Evolutionary conservation across 2,113 vertebrate species (phyloP).

Genomic region (Siniperca chuatsi): DNA sequence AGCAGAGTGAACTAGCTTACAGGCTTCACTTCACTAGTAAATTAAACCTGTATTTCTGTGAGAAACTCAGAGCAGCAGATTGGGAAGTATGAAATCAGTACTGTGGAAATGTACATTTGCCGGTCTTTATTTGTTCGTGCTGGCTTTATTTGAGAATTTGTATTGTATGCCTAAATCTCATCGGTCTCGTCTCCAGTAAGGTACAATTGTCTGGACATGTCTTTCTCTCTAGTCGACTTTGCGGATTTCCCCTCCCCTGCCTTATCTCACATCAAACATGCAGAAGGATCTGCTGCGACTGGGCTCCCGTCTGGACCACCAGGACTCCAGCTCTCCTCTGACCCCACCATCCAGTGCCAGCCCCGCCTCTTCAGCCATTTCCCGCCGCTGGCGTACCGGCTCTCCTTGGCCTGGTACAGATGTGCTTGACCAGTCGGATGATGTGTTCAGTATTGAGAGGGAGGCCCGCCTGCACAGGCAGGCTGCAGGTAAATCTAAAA

Average conservation of each 20-base stretch:
- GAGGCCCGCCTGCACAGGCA: slow-evolving; percentile 97
- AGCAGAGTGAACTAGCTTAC: background rate
- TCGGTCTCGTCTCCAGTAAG: background rate
- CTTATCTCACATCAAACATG: slow-evolving; percentile 90
- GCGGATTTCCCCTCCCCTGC: slow-evolving; percentile 95
- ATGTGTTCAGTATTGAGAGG: slow-evolving; percentile 96
- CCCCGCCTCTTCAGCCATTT: slow-evolving; percentile 82
- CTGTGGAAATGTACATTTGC: background rate
- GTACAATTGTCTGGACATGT: background rate
- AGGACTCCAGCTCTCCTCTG: slow-evolving; percentile 86
- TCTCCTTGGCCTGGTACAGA: slow-evolving; percentile 93
- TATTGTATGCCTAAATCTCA: background rate
- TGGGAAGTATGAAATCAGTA: background rate
- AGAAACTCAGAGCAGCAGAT: background rate
- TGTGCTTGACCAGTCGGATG: slow-evolving; percentile 90
- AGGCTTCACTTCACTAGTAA: background rate
- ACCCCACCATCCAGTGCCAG: slow-evolving; percentile 86
- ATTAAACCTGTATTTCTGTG: background rate
- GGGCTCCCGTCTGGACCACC: slow-evolving; percentile 90
- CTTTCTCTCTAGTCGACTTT: slow-evolving; percentile 88
- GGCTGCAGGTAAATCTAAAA: slow-evolving; percentile 88
- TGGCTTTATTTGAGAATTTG: background rate
- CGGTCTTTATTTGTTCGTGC: background rate
- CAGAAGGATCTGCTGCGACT: slow-evolving; percentile 92
- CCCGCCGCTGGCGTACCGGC: slow-evolving; percentile 93